These are phyloP conservation scores for Bergia puertoricense DNA, from an alignment of 92 coral and sea anemone species.

Conservation along the genomic window DNA sequence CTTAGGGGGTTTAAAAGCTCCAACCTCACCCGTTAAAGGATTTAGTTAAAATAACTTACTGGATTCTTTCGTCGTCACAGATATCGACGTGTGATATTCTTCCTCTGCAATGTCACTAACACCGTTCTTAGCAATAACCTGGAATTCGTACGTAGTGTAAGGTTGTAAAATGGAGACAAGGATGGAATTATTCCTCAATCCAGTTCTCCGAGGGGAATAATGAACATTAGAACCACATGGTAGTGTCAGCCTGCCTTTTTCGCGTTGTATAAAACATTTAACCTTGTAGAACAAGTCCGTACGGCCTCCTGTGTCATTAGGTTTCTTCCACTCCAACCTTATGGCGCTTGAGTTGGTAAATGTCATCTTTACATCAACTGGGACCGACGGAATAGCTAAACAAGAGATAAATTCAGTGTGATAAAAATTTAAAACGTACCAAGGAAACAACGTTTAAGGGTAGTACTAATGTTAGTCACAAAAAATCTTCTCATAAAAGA, in stretches of 20 bases:
- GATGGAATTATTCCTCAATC: background rate
- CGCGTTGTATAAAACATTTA: background rate
- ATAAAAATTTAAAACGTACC: no score
- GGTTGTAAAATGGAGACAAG: background rate
- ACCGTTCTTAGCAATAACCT: slow-evolving; percentile 18
- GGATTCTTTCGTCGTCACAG: background rate
- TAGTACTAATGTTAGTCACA: no score
- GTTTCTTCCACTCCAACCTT: background rate
- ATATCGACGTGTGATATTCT: background rate
- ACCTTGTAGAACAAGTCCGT: slow-evolving; percentile 13
- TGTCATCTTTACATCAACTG: background rate
- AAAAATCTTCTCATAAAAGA: no score
- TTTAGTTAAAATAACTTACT: background rate
- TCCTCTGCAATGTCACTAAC: slow-evolving; percentile 2
- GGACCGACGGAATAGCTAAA: slow-evolving; percentile 25
- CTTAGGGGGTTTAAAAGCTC: background rate
- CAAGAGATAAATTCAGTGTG: background rate
- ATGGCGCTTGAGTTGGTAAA: slow-evolving; percentile 11
- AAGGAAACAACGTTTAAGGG: no score
- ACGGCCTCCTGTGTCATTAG: slow-evolving; percentile 10
- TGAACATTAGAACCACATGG: background rate
- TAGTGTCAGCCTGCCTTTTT: background rate
- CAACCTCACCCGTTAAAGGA: background rate
- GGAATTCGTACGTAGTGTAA: background rate
- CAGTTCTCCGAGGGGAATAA: background rate